These are phyloP conservation scores for Hybognathus amarus DNA, from an alignment of 2,797 vertebrate genomes.

Conservation along the genomic window DNA sequence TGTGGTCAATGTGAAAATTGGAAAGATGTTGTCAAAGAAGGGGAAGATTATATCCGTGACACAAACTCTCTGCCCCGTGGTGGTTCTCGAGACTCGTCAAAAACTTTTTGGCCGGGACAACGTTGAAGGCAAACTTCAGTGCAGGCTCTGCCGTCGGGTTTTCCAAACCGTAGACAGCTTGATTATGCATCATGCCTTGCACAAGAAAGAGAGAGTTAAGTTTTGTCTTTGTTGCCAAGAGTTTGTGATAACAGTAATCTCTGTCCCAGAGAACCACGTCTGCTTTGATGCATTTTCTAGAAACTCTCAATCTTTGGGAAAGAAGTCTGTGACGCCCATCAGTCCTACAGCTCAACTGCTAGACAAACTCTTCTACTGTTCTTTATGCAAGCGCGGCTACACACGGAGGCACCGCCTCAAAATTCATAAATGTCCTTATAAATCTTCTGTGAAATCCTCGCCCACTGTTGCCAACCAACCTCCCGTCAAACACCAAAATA, in stretches of 20 bases:
- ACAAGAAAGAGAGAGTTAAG: constrained; percentile 81
- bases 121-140: constrained; percentile 74
- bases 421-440: constrained; percentile 76
- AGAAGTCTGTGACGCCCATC: constrained; percentile 31
- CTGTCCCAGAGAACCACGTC: constrained; percentile 73
- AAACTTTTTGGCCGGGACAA: constrained; percentile 69
- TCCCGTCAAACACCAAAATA: neutral
- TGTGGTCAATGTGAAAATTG: constrained; percentile 65
- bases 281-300: constrained; percentile 67
- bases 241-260: constrained; percentile 74
- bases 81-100: constrained; percentile 80
- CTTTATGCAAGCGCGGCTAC: constrained; percentile 78
- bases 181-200: constrained; percentile 80
- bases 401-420: constrained; percentile 78
- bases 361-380: constrained; percentile 74
- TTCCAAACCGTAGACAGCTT: constrained; percentile 76
- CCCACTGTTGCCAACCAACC: neutral
- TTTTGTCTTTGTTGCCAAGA: constrained; percentile 79
- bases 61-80: constrained; percentile 79
- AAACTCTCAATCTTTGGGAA: constrained; percentile 15
- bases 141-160: constrained; percentile 76
- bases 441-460: constrained; percentile 30
- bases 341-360: neutral
- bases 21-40: constrained; percentile 61
- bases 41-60: constrained; percentile 73